A percentile compares a stretch with the other conserved stretches of the same genome.
phyloP scores from a whole-genome alignment of 2,113 vertebrate genomes.

The Trogon surrucura region DNA sequence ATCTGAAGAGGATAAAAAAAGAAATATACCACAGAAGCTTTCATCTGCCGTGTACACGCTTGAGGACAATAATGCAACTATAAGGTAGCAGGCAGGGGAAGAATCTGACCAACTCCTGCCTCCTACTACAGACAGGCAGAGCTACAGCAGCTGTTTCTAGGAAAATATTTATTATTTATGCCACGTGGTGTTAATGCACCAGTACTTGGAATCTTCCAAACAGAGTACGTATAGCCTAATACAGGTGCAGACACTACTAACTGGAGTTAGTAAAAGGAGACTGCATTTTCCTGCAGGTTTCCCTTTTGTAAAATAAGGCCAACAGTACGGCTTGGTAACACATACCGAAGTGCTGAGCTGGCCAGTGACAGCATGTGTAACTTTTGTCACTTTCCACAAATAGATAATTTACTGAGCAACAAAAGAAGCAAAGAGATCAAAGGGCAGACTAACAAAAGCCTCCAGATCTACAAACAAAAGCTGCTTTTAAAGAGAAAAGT shows the following conservation, averaged over 20 bases:
- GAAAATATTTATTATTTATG: neutral
- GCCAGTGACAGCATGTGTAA: neutral
- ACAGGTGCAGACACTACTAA: neutral
- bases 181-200: neutral
- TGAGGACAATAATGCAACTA: neutral
- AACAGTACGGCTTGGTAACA: neutral
- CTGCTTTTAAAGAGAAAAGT: neutral
- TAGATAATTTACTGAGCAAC: neutral
- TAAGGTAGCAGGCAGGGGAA: neutral
- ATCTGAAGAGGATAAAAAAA: conserved; percentile 74
- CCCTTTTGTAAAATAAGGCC: neutral
- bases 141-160: neutral
- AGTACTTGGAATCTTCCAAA: neutral
- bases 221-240: neutral
- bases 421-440: conserved; percentile 5
- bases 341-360: neutral
- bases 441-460: neutral
- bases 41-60: neutral
- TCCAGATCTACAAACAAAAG: neutral
- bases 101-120: neutral
- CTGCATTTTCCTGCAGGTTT: neutral
- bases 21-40: neutral
- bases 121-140: neutral
- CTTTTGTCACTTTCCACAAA: conserved; percentile 32
- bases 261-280: neutral